Evolutionary conservation across 2,113 vertebrate genomes (phyloP).

Genomic region (Ondatra zibethicus): DNA sequence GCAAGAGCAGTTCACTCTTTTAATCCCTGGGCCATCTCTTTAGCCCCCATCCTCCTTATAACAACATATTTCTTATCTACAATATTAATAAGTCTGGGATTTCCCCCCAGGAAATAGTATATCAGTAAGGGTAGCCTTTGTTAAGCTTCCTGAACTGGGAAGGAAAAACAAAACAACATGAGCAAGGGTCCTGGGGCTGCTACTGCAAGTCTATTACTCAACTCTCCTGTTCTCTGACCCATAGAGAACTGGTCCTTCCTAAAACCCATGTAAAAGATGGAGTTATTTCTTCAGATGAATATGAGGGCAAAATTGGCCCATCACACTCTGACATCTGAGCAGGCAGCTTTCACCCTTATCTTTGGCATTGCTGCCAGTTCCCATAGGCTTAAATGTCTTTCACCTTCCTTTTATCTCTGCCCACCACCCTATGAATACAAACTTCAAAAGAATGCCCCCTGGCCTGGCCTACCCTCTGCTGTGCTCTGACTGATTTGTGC

Average conservation of each 20-base stretch:
- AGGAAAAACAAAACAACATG: background rate
- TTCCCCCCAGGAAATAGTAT: background rate
- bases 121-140: background rate
- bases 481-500: background rate
- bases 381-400: background rate
- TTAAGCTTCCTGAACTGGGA: constrained; percentile 12
- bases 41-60: background rate
- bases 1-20: background rate
- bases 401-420: background rate
- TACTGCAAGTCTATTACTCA: background rate
- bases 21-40: background rate
- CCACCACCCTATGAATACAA: background rate
- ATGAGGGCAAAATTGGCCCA: background rate
- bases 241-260: background rate
- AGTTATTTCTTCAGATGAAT: background rate
- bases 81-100: background rate
- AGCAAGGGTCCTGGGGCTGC: background rate
- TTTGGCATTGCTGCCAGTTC: background rate
- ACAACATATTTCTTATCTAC: background rate
- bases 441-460: background rate
- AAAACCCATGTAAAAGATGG: background rate
- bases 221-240: background rate
- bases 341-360: background rate
- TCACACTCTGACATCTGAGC: background rate
- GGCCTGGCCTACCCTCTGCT: background rate